These are phyloP conservation scores for Sciurus vulgaris DNA, from an alignment of 2,797 vertebrate species.

Conservation along the genomic window DNA sequence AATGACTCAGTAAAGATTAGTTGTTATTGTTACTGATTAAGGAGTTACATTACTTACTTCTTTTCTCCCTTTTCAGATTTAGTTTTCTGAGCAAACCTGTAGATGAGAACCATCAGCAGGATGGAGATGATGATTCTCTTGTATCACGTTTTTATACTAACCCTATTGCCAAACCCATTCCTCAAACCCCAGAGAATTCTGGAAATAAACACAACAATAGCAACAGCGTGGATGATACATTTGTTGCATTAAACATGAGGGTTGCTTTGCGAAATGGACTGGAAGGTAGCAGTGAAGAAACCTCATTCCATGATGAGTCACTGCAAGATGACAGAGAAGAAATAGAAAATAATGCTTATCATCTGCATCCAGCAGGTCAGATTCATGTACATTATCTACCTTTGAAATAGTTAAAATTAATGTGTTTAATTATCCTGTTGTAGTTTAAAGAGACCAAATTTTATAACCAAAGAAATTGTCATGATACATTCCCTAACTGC, in stretches of 20 bases:
- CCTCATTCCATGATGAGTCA: slow-evolving; percentile 94
- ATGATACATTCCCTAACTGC: not conserved
- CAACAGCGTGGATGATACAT: slow-evolving; percentile 92
- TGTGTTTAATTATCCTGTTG: not conserved
- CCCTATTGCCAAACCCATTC: slow-evolving; percentile 94
- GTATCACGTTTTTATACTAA: slow-evolving; percentile 94
- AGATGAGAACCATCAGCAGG: slow-evolving; percentile 89
- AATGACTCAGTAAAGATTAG: not conserved
- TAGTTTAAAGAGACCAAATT: slow-evolving; percentile 9
- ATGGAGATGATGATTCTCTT: slow-evolving; percentile 90
- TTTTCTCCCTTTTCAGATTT: slow-evolving; percentile 80
- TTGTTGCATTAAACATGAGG: slow-evolving; percentile 93
- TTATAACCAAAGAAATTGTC: not conserved
- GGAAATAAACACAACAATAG: slow-evolving; percentile 83
- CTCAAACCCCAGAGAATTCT: slow-evolving; percentile 88
- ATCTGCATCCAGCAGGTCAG: slow-evolving; percentile 95
- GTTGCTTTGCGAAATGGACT: slow-evolving; percentile 90
- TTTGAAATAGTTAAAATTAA: slow-evolving; percentile 42
- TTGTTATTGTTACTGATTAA: not conserved
- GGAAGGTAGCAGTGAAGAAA: slow-evolving; percentile 95
- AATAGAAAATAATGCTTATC: slow-evolving; percentile 84
- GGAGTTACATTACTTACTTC: not conserved
- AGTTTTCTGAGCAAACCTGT: slow-evolving; percentile 87
- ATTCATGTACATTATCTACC: not conserved
- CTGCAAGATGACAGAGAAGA: slow-evolving; percentile 94